phyloP scores from a whole-genome alignment of 2,888 invertebrate genomes.

The Allacma fusca region DNA sequence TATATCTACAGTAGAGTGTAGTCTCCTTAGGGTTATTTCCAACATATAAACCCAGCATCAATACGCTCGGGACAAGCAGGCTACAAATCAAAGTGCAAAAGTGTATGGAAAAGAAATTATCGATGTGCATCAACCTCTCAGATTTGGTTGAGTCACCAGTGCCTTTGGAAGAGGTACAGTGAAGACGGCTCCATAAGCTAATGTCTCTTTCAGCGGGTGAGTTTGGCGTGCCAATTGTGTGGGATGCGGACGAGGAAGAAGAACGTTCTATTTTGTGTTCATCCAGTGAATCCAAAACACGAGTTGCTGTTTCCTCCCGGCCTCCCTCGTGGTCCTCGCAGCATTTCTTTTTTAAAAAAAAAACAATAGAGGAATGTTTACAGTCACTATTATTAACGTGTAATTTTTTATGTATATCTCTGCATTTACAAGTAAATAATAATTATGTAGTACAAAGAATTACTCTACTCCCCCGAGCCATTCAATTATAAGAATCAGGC shows the following conservation, averaged over 20 bases:
- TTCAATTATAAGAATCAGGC: too few species aligned
- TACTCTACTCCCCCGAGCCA: too few species aligned
- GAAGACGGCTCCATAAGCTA: constrained; percentile 43
- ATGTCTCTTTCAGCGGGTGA: constrained; percentile 30
- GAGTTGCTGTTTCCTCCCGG: constrained; percentile 33
- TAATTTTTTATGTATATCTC: too few species aligned
- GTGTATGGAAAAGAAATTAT: too few species aligned
- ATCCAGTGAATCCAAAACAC: constrained; percentile 32
- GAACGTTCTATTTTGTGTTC: constrained; percentile 45
- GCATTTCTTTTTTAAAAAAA: constrained; percentile 27
- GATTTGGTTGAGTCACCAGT: constrained; percentile 30
- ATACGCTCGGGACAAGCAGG: too few species aligned
- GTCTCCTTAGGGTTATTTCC: too few species aligned
- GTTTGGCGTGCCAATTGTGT: constrained; percentile 30
- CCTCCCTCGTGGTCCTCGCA: constrained; percentile 38
- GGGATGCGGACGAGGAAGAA: constrained; percentile 46
- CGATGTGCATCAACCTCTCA: constrained; percentile 30
- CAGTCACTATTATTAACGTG: too few species aligned
- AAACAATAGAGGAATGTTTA: neutral
- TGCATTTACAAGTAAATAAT: too few species aligned
- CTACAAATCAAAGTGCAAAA: too few species aligned
- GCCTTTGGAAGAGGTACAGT: constrained; percentile 22
- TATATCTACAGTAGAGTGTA: too few species aligned
- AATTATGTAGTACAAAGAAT: too few species aligned
- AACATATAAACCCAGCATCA: too few species aligned